Base-by-base conservation (phyloP, 2,888 invertebrate species). In the Pollenia angustigena region DNA sequence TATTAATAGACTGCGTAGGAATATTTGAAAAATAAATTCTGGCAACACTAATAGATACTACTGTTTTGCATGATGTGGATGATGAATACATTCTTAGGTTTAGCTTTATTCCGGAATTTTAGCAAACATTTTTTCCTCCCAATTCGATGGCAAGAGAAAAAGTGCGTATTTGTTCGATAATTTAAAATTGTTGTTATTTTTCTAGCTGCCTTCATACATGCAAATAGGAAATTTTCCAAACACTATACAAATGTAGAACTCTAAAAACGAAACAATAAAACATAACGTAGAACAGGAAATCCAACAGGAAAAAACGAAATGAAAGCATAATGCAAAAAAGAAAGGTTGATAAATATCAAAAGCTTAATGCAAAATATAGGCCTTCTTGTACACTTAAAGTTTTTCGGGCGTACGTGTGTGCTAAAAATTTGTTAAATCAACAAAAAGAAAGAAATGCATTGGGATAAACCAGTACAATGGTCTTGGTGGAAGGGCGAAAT, bases 151-250 rank as follows among this genome's bases (percentile, higher is more conserved):
- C 64, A 52, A 54, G n/a, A 64, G 10, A 81, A 54, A 79, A 81
- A 79, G 68, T 86, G 76, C 80, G 86, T 81, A 86, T 72, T 86
- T 72, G 83, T 86, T 81, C 52, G 52, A 85, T 23, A 83, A 83
- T 66, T 76, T 83, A 12, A 52, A 71, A 58, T 81, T 64, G 48
- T 69, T 71, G 75, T 46, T 42, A 23, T 8, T 58, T 60, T 46
- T 72, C 23, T 23, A 23, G 23, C 23, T 23, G 23, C 3, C 23
- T 50, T 79, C n/a, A 54, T 68, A 12, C 68, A 69, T 16, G 68
- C 69, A 75, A 72, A 81, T 60, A 80, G 71, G 32, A 83, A 75
- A 83, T 76, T 75, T 18, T 74, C 32, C 50, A 74, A 75, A 81
- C 23, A 54, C 72, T 56, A 40, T 18, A 18, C 54, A 64, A 50